Evolutionary conservation across 2,113 vertebrate species (phyloP), one percentile per base, ranked within the genome.

Genomic region (Grammomys dolichurus): DNA sequence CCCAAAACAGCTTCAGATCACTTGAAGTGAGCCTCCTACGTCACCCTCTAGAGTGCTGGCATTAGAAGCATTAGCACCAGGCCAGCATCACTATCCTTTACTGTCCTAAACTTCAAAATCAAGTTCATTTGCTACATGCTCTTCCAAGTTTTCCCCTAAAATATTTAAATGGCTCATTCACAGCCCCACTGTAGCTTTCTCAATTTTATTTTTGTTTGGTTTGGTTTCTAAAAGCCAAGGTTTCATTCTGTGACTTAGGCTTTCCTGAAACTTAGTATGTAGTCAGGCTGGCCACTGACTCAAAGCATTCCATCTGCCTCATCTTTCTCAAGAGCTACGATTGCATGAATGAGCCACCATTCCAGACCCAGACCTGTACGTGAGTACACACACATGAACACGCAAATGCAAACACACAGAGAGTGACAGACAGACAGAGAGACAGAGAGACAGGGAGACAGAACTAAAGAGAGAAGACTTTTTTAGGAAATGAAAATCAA

Each of bases 111-210:
- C 20, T 94, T 91, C 46, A 75, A 88, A 85, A 14, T 31, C 28
- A 40, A 92, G 67, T 93, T 96, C 51, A 91, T 95, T 69, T 63
- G 19, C 56, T 89, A 95, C 76, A 84, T 43, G n/a, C 36, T 73
- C 0, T 92, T 76, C 60, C 81, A 97, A 73, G 40, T 75, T 65
- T 82, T 94, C 72, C 13, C 51, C 63, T 31, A n/a, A 85, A 78
- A 95, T 63, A 67, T 31, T 86, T 81, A 96, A 94, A 36, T 88
- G 81, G n/a, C 7, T 90, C 36, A 67, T 58, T 65, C 92, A 85
- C 0, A 70, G 40, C 19, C 19, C 24, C 40, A 40, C 12, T 94
- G 24, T 77, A 86, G 54, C 46, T 89, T 92, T 87, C 26, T 51
- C 48, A 69, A 36, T 67, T 65, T 67, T 67, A 31, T 85, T 46